Evolutionary conservation across 2,888 invertebrate genomes (phyloP).

Genomic region (Metalampra italica): DNA sequence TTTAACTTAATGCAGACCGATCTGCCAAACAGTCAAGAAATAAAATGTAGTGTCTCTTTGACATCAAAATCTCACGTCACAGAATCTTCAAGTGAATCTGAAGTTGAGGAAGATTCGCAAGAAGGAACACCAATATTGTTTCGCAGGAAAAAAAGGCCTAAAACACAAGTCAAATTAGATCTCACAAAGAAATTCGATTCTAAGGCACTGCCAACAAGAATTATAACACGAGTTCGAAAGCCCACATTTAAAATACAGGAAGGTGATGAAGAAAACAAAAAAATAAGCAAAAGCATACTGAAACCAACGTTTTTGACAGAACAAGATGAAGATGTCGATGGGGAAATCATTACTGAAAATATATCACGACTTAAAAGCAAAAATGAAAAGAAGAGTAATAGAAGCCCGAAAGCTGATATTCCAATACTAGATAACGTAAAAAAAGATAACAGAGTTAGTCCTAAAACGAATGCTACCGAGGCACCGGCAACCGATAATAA

Average conservation of each 20-base stretch:
- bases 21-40: slow-evolving; percentile 63
- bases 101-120: slow-evolving; percentile 42
- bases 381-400: slow-evolving; percentile 32
- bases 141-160: slow-evolving; percentile 33
- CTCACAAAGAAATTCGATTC: slow-evolving; percentile 47
- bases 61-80: slow-evolving; percentile 23
- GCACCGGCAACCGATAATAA: slow-evolving; percentile 1
- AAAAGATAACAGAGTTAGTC: slow-evolving; percentile 1
- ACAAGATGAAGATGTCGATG: slow-evolving; percentile 47
- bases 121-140: slow-evolving; percentile 45
- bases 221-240: slow-evolving; percentile 55
- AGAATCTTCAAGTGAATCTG: slow-evolving; percentile 56
- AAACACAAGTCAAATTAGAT: slow-evolving; percentile 36
- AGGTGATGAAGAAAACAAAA: slow-evolving; percentile 24
- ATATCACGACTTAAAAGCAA: slow-evolving; percentile 46
- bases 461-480: slow-evolving; percentile 2
- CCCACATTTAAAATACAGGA: slow-evolving; percentile 45
- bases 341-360: slow-evolving; percentile 53
- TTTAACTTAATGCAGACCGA: slow-evolving; percentile 46
- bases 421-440: slow-evolving; percentile 6
- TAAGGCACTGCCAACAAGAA: slow-evolving; percentile 46
- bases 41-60: slow-evolving; percentile 41
- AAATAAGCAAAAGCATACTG: slow-evolving; percentile 31
- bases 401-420: slow-evolving; percentile 14
- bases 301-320: slow-evolving; percentile 41